Evolutionary conservation across 2,113 vertebrate genomes (phyloP), one percentile per base, ranked within the genome.

Genomic region (Corythoichthys intestinalis): DNA sequence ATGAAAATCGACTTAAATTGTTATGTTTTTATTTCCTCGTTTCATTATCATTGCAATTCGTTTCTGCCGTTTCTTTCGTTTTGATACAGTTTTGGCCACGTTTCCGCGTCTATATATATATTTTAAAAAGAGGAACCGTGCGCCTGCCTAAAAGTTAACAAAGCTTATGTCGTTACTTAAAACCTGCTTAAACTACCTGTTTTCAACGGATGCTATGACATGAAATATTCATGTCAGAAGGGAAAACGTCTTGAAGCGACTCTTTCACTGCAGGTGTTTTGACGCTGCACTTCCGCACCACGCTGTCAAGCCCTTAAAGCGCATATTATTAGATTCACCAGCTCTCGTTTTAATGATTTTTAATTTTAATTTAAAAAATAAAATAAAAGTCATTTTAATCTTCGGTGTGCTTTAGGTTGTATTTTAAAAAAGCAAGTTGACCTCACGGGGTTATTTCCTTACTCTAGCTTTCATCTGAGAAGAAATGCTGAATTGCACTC

Each of bases 231-330:
- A 11, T 58, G 35, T 14, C 34, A 14, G 35, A 58, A 5, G 4
- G 12, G 56, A 13, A 58, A 37, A 58, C 44, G 34, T 34, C 35
- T 39, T 2, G 11, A 28, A 44, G 62, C 59, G 78, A 71, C 76
- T 82, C 78, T 81, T 49, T 47, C 67, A 67, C 15, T 72, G 88
- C 88, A 89, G 88, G 88, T 89, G 88, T 82, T 63, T 47, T 83
- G 46, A 65, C 58, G 35, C n/a, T 49, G 35, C 69, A 86, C 88
- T 88, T 88, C 88, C 86, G 83, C 84, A 77, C 70, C 84, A 50
- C 65, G 61, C 64, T 46, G 56, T 17, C 52, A 69, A 20, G n/a
- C 7, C 17, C 8, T n/a, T 4, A 28, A 41, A 20, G 13, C 11
- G 4, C 4, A 11, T 38, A 11, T n/a, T 28, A 49, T 34, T 37